Percentiles rank a stretch among this genome's conserved stretches.
These are phyloP conservation scores for Pluvianellus socialis DNA, from an alignment of 2,113 vertebrate species.

Conservation along the genomic window DNA sequence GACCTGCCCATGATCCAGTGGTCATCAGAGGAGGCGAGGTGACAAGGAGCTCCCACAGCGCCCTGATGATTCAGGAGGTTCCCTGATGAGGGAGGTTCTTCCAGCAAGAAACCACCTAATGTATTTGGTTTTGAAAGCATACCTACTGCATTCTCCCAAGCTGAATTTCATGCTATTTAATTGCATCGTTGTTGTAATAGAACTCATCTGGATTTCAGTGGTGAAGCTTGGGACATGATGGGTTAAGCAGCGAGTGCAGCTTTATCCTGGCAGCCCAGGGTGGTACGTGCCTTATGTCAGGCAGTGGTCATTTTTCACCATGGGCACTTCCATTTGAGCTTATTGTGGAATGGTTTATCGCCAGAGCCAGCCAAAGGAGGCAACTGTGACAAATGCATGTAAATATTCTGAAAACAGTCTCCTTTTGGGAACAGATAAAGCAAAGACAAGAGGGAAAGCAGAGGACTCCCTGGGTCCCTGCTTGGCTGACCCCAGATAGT, in stretches of 20 bases:
- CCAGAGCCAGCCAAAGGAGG: background rate
- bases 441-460: background rate
- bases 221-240: background rate
- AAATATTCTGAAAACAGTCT: conserved; percentile 14
- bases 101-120: fast-evolving
- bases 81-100: background rate
- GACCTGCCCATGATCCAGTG: background rate
- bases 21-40: background rate
- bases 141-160: background rate
- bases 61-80: fast-evolving
- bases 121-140: background rate
- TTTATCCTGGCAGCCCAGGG: background rate
- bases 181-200: background rate
- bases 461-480: background rate
- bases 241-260: background rate
- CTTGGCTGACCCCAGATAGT: background rate
- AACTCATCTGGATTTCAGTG: background rate
- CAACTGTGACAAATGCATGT: background rate
- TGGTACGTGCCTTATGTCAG: background rate
- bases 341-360: background rate
- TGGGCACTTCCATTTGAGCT: background rate
- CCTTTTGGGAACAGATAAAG: background rate
- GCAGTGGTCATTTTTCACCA: background rate
- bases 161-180: background rate
- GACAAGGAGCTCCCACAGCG: background rate